A percentile compares a stretch with the other conserved stretches of the same genome.
Evolutionary conservation across 1,140 invertebrate species (phyloP).

Genomic region (Hormaphis cornu): DNA sequence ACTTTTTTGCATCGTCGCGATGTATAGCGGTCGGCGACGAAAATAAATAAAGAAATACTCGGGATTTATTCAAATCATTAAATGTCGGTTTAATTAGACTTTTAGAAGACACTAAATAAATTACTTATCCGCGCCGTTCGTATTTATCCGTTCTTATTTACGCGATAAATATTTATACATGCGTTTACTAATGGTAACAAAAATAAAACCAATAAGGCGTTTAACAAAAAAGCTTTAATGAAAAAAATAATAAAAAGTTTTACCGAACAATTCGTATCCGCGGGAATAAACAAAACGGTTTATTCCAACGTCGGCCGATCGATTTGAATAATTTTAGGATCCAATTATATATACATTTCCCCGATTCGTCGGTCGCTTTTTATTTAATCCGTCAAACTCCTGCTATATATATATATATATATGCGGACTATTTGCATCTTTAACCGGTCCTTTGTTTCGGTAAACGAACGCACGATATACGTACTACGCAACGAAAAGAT

Average conservation of each 20-base stretch:
- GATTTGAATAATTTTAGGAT: constrained; percentile 9
- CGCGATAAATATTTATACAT: neutral
- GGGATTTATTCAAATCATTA: neutral
- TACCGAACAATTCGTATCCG: neutral
- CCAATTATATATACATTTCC: neutral
- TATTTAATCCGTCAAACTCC: neutral
- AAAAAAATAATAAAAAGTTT: neutral
- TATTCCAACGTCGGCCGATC: neutral
- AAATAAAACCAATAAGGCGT: neutral
- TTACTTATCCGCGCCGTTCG: neutral
- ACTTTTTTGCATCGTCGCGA: neutral
- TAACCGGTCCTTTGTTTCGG: too few relatives aligned
- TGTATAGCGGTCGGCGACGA: neutral
- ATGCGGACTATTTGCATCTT: too few relatives aligned
- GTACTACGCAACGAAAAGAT: too few relatives aligned
- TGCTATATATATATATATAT: too few relatives aligned
- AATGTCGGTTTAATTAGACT: constrained; percentile 10
- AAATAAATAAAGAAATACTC: neutral
- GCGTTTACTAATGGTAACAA: neutral
- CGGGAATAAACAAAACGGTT: constrained; percentile 2
- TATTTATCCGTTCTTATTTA: neutral
- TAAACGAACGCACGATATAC: too few relatives aligned
- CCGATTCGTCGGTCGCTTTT: neutral
- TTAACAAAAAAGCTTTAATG: neutral
- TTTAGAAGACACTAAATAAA: constrained; percentile 18